These are phyloP conservation scores for Pocillopora verrucosa DNA, from an alignment of 64 coral and sea anemone genomes.

Conservation along the genomic window DNA sequence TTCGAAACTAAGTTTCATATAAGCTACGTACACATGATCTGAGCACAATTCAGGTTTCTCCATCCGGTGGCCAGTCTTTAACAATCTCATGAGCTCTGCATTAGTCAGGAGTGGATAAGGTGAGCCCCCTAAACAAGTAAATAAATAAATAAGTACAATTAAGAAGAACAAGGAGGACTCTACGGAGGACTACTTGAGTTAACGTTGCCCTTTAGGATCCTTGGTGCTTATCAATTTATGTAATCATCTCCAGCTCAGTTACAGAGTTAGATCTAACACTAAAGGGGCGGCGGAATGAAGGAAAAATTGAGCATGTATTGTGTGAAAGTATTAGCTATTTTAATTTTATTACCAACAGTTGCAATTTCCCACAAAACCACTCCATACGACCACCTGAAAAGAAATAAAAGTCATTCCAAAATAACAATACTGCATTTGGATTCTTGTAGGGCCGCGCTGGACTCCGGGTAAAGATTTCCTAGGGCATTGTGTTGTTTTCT, in stretches of 20 bases:
- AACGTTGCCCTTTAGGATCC: no score
- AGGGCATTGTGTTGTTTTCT: no score
- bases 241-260: no score
- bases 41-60: slow-evolving; percentile 50
- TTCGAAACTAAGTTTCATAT: no score
- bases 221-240: no score
- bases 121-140: slow-evolving; percentile 25
- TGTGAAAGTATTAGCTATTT: neutral
- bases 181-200: no score
- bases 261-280: no score
- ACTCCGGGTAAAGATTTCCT: no score
- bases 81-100: slow-evolving; percentile 5
- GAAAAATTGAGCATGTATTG: neutral
- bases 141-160: no score
- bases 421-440: neutral
- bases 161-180: neutral
- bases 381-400: neutral
- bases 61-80: slow-evolving; percentile 36
- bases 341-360: neutral
- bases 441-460: no score
- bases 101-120: slow-evolving; percentile 34
- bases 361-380: slow-evolving; percentile 21
- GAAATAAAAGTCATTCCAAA: neutral
- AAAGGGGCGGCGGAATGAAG: neutral
- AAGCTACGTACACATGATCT: neutral